Percentiles rank a stretch among this genome's conserved stretches.
phyloP scores from a whole-genome alignment of 2,113 vertebrate genomes.

The Phalacrocorax carbo region DNA sequence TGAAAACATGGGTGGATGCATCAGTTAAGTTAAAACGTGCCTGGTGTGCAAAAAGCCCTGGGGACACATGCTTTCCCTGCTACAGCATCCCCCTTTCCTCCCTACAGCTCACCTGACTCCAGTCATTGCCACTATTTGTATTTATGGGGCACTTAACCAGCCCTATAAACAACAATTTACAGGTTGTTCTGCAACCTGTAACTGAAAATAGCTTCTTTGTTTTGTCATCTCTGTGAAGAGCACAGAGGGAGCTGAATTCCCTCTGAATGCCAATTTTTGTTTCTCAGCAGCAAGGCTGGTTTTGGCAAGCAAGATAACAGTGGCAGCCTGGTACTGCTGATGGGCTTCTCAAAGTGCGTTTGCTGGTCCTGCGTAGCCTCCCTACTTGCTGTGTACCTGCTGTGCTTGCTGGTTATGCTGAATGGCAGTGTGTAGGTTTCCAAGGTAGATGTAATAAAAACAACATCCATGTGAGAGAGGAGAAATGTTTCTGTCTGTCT shows the following conservation, averaged over 20 bases:
- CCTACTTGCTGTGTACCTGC: neutral
- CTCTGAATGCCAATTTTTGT: neutral
- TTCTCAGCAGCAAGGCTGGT: neutral
- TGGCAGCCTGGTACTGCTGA: neutral
- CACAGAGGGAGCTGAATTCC: neutral
- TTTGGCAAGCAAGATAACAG: neutral
- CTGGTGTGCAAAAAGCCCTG: neutral
- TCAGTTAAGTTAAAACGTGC: neutral
- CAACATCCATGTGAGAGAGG: neutral
- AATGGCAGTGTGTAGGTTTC: neutral
- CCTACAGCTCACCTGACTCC: neutral
- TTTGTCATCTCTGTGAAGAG: neutral
- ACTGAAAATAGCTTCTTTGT: neutral
- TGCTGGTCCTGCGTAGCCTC: neutral
- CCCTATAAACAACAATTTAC: neutral
- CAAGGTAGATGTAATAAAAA: neutral
- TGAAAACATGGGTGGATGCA: neutral
- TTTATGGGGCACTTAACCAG: neutral
- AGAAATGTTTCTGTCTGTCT: constrained; percentile 11
- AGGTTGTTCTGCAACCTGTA: neutral
- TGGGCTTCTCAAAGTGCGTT: neutral
- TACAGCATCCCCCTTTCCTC: neutral
- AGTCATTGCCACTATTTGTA: neutral
- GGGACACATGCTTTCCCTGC: neutral
- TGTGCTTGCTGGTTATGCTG: neutral